Conservation (phyloP, 1,140 invertebrate genomes). For the Aradophagus sp. region DNA sequence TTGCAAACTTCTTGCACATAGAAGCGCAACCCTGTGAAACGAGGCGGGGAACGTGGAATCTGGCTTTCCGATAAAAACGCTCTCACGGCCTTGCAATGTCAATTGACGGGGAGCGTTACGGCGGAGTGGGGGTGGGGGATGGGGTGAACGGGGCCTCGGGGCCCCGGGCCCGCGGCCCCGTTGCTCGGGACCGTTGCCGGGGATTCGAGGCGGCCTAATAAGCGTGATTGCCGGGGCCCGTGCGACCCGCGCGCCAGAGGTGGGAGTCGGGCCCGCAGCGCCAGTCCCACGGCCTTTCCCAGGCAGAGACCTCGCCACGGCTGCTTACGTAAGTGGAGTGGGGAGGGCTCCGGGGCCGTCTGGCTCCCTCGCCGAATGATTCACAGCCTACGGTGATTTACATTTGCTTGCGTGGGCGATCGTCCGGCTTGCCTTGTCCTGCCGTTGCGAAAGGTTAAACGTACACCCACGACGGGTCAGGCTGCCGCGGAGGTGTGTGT, state of each 20-base stretch:
- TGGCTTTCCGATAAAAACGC: slow-evolving; percentile 46
- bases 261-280: slow-evolving; percentile 70
- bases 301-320: slow-evolving; percentile 50
- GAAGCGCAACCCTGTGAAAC: slow-evolving; percentile 43
- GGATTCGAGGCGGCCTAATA: slow-evolving; percentile 64
- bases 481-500: slow-evolving; percentile 58
- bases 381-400: slow-evolving; percentile 75
- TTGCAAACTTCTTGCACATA: slow-evolving; percentile 24
- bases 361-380: slow-evolving; percentile 69
- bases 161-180: slow-evolving; percentile 28
- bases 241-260: slow-evolving; percentile 54
- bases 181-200: slow-evolving; percentile 32
- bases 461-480: slow-evolving; percentile 70
- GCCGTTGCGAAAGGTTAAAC: slow-evolving; percentile 73
- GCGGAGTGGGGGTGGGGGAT: slow-evolving; percentile 7
- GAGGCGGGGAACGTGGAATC: slow-evolving; percentile 20
- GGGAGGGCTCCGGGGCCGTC: slow-evolving; percentile 54
- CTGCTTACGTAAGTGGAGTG: slow-evolving; percentile 36
- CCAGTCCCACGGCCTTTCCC: slow-evolving; percentile 72
- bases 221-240: slow-evolving; percentile 64
- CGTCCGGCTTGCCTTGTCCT: slow-evolving; percentile 57
- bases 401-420: slow-evolving; percentile 74
- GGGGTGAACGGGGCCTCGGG: slow-evolving; percentile 6
- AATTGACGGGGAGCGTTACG: slow-evolving; percentile 44
- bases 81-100: slow-evolving; percentile 58